Base-by-base conservation (phyloP, 2,113 vertebrate species). In the Antennarius striatus region DNA sequence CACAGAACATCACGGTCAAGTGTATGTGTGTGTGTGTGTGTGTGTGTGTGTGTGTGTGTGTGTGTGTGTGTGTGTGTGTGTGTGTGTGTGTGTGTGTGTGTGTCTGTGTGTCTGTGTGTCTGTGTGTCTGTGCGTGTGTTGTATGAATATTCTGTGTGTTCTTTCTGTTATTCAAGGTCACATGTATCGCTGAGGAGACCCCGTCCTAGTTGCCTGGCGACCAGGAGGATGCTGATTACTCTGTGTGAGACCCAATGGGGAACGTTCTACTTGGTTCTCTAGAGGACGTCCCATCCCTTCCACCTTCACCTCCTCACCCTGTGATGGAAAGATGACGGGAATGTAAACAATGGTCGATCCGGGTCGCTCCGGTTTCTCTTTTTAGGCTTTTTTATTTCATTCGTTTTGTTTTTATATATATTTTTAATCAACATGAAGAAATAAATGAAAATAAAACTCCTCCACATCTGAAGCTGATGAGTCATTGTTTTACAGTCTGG, bases 151-250 rank as follows among this genome's bases (percentile, higher is more conserved):
- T 22, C 22, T 1, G 22, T 22, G 22, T 40, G 5, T 40, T 40
- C 10, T 40, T 40, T 1, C 5, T 7, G 39, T 40, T 10, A 40
- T 40, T 40, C 39, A 40, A 40, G 10, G 39, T 40, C 39, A 28
- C 1, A 14, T 29, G 16, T 12, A 12, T 6, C 39, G 45, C 45
- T 30, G 46, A 56, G 52, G 71, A 72, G 60, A 4, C 40, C 16
- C 52, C 0, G 10, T 54, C 39, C 56, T 43, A 58, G 66, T 82
- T 80, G 48, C 77, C 52, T 42, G 55, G 77, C 50, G 71, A 82
- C 60, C 39, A 58, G 12, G 1, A 46, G 0, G 49, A 72, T 47
- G 67, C 52, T 58, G 77, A 82, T 73, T 75, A 47, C 16, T 14
- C 40, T 54, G 0, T 16, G 42, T 57, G 50, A 77, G 60, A 49